Evolutionary conservation across 2,797 vertebrate species (phyloP).

Genomic region (Protosalanx chinensis): DNA sequence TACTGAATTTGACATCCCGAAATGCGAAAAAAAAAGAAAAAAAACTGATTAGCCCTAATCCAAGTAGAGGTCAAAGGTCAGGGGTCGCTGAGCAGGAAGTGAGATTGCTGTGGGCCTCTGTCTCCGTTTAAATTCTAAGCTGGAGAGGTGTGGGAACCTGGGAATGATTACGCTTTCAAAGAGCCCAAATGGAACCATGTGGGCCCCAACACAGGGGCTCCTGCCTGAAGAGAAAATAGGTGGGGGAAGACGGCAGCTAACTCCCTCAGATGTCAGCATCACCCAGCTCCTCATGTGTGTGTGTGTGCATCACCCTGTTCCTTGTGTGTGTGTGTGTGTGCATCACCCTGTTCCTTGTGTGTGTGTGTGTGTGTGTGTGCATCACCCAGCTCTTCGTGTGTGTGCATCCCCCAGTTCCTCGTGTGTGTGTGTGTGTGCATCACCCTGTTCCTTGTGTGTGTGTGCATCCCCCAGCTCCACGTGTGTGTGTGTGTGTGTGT

Average conservation of each 20-base stretch:
- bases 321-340: background rate
- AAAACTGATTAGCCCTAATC: constrained; percentile 9
- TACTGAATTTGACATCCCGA: background rate
- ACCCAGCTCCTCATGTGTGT: background rate
- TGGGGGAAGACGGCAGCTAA: too few species aligned
- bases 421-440: background rate
- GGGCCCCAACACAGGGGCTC: constrained; percentile 10
- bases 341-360: background rate
- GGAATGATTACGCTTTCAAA: constrained; percentile 52
- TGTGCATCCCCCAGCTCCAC: too few species aligned
- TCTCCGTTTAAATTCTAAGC: constrained; percentile 19
- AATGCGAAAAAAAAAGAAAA: background rate
- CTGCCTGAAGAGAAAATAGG: too few species aligned
- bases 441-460: background rate
- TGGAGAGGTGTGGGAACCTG: constrained; percentile 57
- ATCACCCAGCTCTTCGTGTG: too few species aligned
- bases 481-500: too few species aligned
- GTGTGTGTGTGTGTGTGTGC: too few species aligned
- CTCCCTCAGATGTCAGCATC: background rate
- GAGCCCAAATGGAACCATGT: constrained; percentile 39
- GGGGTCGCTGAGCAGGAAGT: constrained; percentile 31
- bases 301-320: background rate
- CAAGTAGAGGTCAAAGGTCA: constrained; percentile 29
- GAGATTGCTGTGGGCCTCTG: constrained; percentile 21
- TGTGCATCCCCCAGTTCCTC: too few species aligned